These are phyloP conservation scores for Oenanthe oenanthe DNA, from an alignment of 2,113 vertebrate species.

Conservation along the genomic window DNA sequence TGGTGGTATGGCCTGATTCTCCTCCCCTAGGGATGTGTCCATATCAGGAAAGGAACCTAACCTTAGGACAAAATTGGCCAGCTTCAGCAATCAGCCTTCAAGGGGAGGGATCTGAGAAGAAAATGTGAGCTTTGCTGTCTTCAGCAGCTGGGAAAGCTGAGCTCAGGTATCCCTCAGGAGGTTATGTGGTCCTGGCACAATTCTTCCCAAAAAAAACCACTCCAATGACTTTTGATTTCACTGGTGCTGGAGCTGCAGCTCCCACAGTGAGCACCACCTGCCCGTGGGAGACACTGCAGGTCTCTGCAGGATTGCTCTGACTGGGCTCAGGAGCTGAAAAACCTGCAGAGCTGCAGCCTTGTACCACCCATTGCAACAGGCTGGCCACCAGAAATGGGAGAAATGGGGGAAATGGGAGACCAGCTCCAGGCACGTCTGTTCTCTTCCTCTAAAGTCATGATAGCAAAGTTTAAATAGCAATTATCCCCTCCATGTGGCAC, in stretches of 20 bases:
- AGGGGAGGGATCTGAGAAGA: neutral
- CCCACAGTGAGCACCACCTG: neutral
- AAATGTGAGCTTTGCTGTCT: neutral
- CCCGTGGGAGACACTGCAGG: neutral
- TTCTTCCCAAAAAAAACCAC: neutral
- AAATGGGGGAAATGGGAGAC: rapidly evolving
- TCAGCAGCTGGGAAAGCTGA: neutral
- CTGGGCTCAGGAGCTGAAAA: neutral
- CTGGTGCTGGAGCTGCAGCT: neutral
- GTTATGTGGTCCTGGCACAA: neutral
- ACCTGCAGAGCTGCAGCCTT: neutral
- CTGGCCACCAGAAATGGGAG: neutral
- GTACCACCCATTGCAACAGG: rapidly evolving
- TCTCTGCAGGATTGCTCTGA: neutral
- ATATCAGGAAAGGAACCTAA: slow-evolving; percentile 13
- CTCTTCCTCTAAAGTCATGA: neutral
- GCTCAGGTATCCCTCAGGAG: neutral
- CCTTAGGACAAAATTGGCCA: neutral
- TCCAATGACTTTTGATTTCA: neutral
- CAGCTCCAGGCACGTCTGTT: rapidly evolving
- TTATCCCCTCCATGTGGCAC: neutral
- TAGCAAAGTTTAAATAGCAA: neutral
- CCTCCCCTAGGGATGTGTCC: neutral
- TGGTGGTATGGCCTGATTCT: neutral
- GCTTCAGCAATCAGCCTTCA: neutral